A percentile compares a stretch with the other conserved stretches of the same genome.
Conservation (phyloP, 2,888 invertebrate species). For the Polydrusus cervinus region DNA sequence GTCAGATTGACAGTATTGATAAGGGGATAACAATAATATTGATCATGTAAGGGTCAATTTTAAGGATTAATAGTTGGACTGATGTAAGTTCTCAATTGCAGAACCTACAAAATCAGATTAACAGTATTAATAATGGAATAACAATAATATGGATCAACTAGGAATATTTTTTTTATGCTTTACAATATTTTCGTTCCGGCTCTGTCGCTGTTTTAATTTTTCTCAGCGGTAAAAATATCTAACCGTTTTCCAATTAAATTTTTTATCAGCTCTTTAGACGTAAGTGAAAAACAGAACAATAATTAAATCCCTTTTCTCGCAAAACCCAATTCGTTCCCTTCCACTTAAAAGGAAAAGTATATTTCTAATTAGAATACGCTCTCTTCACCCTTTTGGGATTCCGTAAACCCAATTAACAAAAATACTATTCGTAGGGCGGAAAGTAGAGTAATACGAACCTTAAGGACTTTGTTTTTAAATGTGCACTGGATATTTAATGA, state of each 20-base stretch:
- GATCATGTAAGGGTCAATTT: too few species aligned
- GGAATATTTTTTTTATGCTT: background rate
- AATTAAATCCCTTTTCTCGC: slow-evolving; percentile 50
- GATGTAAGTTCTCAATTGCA: too few species aligned
- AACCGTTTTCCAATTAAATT: slow-evolving; percentile 49
- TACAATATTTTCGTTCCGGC: background rate
- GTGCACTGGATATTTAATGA: too few species aligned
- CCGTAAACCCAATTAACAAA: slow-evolving; percentile 50
- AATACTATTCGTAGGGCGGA: slow-evolving; percentile 39
- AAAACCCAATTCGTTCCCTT: slow-evolving; percentile 48
- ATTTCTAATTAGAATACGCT: slow-evolving; percentile 52
- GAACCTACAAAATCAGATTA: too few species aligned
- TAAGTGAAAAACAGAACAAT: slow-evolving; percentile 49
- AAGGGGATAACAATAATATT: too few species aligned
- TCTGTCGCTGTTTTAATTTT: slow-evolving; percentile 30
- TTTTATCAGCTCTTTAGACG: slow-evolving; percentile 44
- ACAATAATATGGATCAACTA: too few species aligned
- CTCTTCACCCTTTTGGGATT: slow-evolving; percentile 45
- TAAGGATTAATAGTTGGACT: too few species aligned
- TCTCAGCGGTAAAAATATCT: slow-evolving; percentile 35
- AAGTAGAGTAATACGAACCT: slow-evolving; percentile 3
- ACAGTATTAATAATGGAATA: too few species aligned
- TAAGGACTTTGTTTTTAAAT: slow-evolving; percentile 24
- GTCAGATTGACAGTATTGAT: too few species aligned
- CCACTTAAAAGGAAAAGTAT: slow-evolving; percentile 50